These are phyloP conservation scores for Ursus arctos DNA, from an alignment of 2,113 vertebrate species.

Conservation along the genomic window DNA sequence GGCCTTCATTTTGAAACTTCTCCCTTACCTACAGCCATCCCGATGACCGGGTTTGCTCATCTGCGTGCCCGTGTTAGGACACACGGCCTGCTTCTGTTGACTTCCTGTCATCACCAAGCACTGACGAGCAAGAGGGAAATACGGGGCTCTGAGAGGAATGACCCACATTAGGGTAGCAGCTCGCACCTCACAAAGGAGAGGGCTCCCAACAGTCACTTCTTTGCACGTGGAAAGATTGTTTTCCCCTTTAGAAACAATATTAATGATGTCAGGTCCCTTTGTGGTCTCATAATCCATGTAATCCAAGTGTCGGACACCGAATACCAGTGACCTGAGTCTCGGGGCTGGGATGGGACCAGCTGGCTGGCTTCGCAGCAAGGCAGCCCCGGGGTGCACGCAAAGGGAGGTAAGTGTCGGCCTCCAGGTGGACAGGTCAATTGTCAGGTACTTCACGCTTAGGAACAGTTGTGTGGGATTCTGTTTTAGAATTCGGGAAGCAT, in stretches of 20 bases:
- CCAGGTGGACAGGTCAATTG: rapidly evolving
- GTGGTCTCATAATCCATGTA: rapidly evolving
- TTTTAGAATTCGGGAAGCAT: not conserved
- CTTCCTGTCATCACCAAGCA: no score
- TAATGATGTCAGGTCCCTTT: not conserved
- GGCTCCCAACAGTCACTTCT: rapidly evolving
- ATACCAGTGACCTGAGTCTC: rapidly evolving
- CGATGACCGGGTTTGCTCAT: not conserved
- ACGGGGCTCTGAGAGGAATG: rapidly evolving
- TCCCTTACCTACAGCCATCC: not conserved
- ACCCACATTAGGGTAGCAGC: rapidly evolving
- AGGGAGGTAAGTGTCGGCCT: rapidly evolving
- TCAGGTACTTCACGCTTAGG: not conserved
- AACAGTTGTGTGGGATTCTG: not conserved
- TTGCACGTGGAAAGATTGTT: rapidly evolving
- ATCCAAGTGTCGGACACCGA: no score
- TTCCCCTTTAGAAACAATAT: not conserved
- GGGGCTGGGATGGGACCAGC: not conserved
- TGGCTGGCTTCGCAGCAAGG: not conserved
- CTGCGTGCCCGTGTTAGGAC: not conserved
- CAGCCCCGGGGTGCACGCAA: not conserved
- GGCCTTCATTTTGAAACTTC: not conserved
- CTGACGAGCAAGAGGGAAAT: rapidly evolving
- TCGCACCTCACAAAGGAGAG: not conserved
- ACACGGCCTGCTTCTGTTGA: not conserved